These are phyloP conservation scores for Scrobipalpa costella DNA, from an alignment of 2,888 invertebrate genomes.

Conservation along the genomic window DNA sequence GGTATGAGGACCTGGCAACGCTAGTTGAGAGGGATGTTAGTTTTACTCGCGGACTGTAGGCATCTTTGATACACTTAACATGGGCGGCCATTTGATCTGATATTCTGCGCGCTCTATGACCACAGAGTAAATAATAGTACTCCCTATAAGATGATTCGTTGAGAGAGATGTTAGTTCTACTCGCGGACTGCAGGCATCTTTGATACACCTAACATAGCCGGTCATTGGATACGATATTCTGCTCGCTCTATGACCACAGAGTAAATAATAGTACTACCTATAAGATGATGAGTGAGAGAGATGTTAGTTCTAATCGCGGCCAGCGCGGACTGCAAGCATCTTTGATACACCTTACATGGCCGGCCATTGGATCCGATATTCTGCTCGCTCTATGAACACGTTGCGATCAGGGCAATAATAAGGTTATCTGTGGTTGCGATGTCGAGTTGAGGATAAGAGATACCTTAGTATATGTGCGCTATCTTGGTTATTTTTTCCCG, in stretches of 20 bases:
- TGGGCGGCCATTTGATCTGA: neutral
- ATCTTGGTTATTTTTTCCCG: too few species aligned
- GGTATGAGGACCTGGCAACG: too few species aligned
- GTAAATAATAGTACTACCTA: neutral
- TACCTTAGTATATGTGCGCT: too few species aligned
- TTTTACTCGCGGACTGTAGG: conserved; percentile 50
- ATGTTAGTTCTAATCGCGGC: too few species aligned
- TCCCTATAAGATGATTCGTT: too few species aligned
- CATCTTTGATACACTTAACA: conserved; percentile 2
- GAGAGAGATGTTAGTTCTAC: too few species aligned
- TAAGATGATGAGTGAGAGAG: neutral
- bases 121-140: too few species aligned
- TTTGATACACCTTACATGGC: conserved; percentile 3
- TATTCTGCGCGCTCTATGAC: neutral
- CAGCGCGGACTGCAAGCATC: conserved; percentile 35
- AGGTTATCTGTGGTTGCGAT: too few species aligned
- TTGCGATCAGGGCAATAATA: too few species aligned
- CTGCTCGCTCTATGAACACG: too few species aligned
- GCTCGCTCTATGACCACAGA: neutral
- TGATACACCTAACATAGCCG: conserved; percentile 6
- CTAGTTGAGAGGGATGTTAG: too few species aligned
- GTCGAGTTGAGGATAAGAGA: too few species aligned
- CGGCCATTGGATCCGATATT: neutral
- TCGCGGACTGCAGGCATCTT: conserved; percentile 44
- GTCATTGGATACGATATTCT: neutral